Percentiles rank a stretch among this genome's conserved stretches.
phyloP scores from a whole-genome alignment of 1,140 invertebrate genomes.

The Conopomorpha cramerella region DNA sequence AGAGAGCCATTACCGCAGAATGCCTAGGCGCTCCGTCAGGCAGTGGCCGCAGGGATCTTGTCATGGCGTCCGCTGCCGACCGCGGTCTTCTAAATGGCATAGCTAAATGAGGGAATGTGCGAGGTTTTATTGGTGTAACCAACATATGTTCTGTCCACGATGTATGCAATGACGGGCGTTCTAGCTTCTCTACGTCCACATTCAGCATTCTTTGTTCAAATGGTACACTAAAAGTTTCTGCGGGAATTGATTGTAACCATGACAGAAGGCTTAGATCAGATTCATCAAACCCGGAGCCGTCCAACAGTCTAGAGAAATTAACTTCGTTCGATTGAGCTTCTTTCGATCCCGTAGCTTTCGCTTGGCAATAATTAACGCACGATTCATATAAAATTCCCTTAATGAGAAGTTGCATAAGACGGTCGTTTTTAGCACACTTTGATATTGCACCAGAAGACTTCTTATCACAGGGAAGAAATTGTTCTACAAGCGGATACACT shows the following conservation, averaged over 20 bases:
- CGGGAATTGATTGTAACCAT: slow-evolving; percentile 91
- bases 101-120: slow-evolving; percentile 91
- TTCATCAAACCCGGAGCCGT: slow-evolving; percentile 81
- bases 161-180: slow-evolving; percentile 87
- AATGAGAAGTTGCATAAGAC: slow-evolving; percentile 90
- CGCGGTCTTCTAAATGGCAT: slow-evolving; percentile 86
- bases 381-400: slow-evolving; percentile 95
- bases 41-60: slow-evolving; percentile 83
- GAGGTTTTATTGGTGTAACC: slow-evolving; percentile 93
- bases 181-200: slow-evolving; percentile 86
- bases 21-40: slow-evolving; percentile 72
- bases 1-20: slow-evolving; percentile 65
- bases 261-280: slow-evolving; percentile 91
- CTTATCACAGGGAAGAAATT: slow-evolving; percentile 82
- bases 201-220: slow-evolving; percentile 92
- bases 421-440: slow-evolving; percentile 78
- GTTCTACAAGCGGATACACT: slow-evolving; percentile 83
- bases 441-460: slow-evolving; percentile 61
- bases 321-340: slow-evolving; percentile 69
- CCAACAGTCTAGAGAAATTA: slow-evolving; percentile 75
- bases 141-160: slow-evolving; percentile 97
- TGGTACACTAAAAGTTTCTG: slow-evolving; percentile 88
- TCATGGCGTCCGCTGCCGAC: slow-evolving; percentile 91
- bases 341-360: slow-evolving; percentile 79
- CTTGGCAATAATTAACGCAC: slow-evolving; percentile 95